These are phyloP conservation scores for Muricea muricata DNA, from an alignment of 92 coral and sea anemone genomes.

Conservation along the genomic window DNA sequence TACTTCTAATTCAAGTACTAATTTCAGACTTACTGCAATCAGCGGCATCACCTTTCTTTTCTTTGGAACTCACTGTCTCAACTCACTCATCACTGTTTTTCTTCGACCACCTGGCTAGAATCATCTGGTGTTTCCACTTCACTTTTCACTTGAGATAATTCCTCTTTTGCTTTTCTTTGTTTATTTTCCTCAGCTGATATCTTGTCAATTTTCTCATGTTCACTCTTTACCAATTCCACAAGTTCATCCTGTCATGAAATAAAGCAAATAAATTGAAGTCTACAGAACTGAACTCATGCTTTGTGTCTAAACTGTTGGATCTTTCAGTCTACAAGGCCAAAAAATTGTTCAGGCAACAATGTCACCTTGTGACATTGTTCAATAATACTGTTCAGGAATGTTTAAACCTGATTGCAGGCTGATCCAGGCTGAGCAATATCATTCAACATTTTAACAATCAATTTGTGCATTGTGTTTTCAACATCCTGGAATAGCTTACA, in stretches of 20 bases:
- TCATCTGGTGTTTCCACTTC: not conserved
- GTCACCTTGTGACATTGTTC: too few species aligned
- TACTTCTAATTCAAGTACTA: too few species aligned
- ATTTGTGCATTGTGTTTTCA: too few species aligned
- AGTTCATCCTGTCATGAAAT: constrained; percentile 75
- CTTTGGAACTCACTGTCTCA: not conserved
- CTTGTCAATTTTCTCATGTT: constrained; percentile 74
- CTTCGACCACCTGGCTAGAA: not conserved
- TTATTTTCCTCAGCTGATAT: not conserved
- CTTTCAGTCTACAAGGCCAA: too few species aligned
- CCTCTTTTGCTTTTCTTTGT: not conserved
- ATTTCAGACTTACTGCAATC: not conserved
- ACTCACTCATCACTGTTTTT: not conserved
- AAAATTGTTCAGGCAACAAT: too few species aligned
- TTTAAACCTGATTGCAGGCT: too few species aligned
- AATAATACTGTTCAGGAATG: too few species aligned
- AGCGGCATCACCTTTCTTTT: not conserved
- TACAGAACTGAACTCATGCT: not conserved
- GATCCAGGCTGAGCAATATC: too few species aligned
- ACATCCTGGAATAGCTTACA: too few species aligned
- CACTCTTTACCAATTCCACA: constrained; percentile 59
- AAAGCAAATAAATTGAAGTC: not conserved
- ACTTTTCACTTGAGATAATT: not conserved
- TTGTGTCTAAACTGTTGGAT: not conserved
- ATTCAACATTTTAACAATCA: too few species aligned